Evolutionary conservation across 2,888 invertebrate genomes (phyloP).

Genomic region (Rhabditoides inermis): DNA sequence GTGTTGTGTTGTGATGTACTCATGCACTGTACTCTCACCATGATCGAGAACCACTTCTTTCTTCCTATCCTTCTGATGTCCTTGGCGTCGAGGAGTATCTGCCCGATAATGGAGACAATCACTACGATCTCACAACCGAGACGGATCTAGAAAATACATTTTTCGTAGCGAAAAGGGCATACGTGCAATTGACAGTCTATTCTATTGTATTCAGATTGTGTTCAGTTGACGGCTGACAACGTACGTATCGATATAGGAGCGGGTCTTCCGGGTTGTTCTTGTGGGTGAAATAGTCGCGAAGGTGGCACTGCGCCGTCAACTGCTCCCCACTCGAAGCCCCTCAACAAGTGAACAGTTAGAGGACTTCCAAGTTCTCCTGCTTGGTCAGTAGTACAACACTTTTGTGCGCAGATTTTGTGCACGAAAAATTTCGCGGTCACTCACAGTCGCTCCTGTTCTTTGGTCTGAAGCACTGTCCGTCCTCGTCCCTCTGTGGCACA

Average conservation of each 20-base stretch:
- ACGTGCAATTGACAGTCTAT: not conserved
- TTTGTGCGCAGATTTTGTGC: too few species aligned
- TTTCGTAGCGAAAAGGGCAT: not conserved
- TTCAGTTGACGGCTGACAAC: not conserved
- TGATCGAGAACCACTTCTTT: slow-evolving; percentile 66
- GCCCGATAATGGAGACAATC: slow-evolving; percentile 25
- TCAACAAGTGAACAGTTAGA: too few species aligned
- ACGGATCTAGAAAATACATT: slow-evolving; percentile 22
- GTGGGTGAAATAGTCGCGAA: too few species aligned
- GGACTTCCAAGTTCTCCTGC: too few species aligned
- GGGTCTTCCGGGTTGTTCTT: not conserved
- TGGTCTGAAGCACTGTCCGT: too few species aligned
- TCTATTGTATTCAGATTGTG: not conserved
- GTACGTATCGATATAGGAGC: not conserved
- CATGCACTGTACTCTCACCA: slow-evolving; percentile 66
- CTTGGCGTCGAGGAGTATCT: slow-evolving; percentile 31
- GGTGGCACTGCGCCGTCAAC: slow-evolving; percentile 3
- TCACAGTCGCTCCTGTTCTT: too few species aligned
- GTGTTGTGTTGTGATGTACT: not conserved
- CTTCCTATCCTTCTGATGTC: slow-evolving; percentile 41
- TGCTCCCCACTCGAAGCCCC: too few species aligned
- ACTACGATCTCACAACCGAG: slow-evolving; percentile 34
- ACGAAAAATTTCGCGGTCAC: too few species aligned
- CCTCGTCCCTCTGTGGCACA: too few species aligned
- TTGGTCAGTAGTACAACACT: too few species aligned